Percentiles rank a stretch among this genome's conserved stretches.
Evolutionary conservation across 2,113 vertebrate genomes (phyloP).

Genomic region (Takifugu bimaculatus): DNA sequence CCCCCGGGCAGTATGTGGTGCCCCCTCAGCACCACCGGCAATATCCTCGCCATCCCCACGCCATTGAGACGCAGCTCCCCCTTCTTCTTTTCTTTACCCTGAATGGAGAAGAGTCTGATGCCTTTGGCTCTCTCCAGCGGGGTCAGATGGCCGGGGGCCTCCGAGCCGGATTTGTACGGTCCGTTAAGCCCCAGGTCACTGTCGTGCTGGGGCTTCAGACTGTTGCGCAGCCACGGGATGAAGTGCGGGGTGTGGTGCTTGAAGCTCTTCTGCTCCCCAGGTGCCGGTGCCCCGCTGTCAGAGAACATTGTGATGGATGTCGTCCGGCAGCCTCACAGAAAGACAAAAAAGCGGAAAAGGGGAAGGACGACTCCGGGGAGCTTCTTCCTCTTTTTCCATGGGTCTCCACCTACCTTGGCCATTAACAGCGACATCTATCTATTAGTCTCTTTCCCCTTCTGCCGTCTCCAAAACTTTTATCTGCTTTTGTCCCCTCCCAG

Average conservation of each 20-base stretch:
- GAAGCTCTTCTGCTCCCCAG: slow-evolving; percentile 59
- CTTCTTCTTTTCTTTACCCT: slow-evolving; percentile 48
- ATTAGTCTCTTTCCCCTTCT: slow-evolving; percentile 15
- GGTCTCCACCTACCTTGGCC: slow-evolving; percentile 55
- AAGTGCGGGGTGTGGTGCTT: slow-evolving; percentile 64
- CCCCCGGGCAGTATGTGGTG: slow-evolving; percentile 51
- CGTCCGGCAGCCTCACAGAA: slow-evolving; percentile 46
- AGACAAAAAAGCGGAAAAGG: slow-evolving; percentile 28
- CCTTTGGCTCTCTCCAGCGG: slow-evolving; percentile 57
- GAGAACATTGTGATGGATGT: slow-evolving; percentile 71
- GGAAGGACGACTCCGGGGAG: slow-evolving; percentile 53
- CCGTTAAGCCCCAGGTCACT: slow-evolving; percentile 59
- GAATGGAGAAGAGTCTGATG: slow-evolving; percentile 60
- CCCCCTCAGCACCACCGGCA: slow-evolving; percentile 60
- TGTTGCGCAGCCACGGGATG: slow-evolving; percentile 69
- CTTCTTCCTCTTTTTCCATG: slow-evolving; percentile 64
- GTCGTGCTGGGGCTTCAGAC: slow-evolving; percentile 59
- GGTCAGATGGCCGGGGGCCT: slow-evolving; percentile 42
- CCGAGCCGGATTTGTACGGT: slow-evolving; percentile 40
- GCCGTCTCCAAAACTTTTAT: slow-evolving; percentile 62
- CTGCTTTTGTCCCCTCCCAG: slow-evolving; percentile 26
- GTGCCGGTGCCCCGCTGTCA: slow-evolving; percentile 55
- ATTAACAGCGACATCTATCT: slow-evolving; percentile 41
- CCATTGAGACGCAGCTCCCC: slow-evolving; percentile 55
- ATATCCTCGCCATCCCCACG: slow-evolving; percentile 51